phyloP scores from a whole-genome alignment of 2,888 invertebrate species.

The Ypsolopha scabrella region DNA sequence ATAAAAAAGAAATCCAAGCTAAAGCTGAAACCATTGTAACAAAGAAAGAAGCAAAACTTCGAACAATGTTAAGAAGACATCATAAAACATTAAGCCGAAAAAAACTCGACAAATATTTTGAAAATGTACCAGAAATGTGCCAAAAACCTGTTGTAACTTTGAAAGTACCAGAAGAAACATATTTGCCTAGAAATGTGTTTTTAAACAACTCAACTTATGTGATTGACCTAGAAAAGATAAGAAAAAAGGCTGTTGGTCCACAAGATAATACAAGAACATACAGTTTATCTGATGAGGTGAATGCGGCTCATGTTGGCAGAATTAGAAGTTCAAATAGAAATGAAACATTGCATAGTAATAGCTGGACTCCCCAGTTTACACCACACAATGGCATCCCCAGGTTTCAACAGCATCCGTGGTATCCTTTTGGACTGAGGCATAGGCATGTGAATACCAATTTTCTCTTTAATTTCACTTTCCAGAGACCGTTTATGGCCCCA shows the following conservation, averaged over 20 bases:
- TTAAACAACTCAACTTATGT: conserved; percentile 35
- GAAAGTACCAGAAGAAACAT: conserved; percentile 31
- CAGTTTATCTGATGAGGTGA: conserved; percentile 31
- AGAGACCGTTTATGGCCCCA: conserved; percentile 23
- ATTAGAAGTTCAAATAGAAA: conserved; percentile 19
- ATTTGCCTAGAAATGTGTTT: conserved; percentile 37
- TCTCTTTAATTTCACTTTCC: conserved; percentile 28
- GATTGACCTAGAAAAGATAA: conserved; percentile 31
- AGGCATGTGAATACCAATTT: conserved; percentile 16
- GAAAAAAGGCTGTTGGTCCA: conserved; percentile 15
- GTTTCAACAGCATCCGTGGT: background rate
- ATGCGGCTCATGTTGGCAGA: conserved; percentile 28
- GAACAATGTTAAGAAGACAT: background rate
- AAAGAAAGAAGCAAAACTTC: background rate
- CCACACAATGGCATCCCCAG: background rate
- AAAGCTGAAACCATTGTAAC: background rate
- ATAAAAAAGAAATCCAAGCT: background rate
- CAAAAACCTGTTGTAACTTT: conserved; percentile 27
- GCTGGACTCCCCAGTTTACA: background rate
- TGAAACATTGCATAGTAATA: conserved; percentile 7
- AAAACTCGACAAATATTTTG: conserved; percentile 23
- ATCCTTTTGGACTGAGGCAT: background rate
- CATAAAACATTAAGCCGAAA: conserved; percentile 13
- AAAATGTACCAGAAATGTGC: conserved; percentile 34
- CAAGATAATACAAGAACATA: conserved; percentile 22